These are phyloP conservation scores for Leptura quadrifasciata DNA, from an alignment of 2,888 invertebrate genomes.

Conservation along the genomic window DNA sequence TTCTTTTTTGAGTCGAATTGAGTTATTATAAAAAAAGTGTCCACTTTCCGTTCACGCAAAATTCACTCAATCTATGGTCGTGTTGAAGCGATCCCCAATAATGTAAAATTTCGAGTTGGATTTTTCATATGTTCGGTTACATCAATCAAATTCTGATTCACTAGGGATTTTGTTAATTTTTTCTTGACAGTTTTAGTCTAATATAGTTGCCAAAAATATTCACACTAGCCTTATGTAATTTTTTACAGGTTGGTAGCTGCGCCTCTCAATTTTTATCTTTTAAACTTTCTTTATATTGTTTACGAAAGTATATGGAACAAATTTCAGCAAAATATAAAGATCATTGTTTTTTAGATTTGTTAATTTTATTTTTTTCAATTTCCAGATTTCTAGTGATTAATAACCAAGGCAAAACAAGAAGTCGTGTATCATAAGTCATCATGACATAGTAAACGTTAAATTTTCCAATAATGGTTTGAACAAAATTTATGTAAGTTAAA, in stretches of 20 bases:
- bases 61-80: too few relatives aligned
- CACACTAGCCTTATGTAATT: not conserved
- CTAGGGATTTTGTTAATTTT: too few relatives aligned
- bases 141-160: too few relatives aligned
- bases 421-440: constrained; percentile 1
- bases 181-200: too few relatives aligned
- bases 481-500: constrained; percentile 40
- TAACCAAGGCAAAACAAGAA: not conserved
- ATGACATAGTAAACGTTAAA: constrained; percentile 9
- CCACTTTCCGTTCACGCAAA: too few relatives aligned
- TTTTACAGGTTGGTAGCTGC: not conserved
- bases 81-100: too few relatives aligned
- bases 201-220: too few relatives aligned
- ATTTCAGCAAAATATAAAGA: not conserved
- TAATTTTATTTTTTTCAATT: not conserved
- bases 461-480: constrained; percentile 19
- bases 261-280: not conserved
- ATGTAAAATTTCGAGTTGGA: too few relatives aligned
- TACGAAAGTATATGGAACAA: not conserved
- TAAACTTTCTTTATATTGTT: not conserved
- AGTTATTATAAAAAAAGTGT: too few relatives aligned
- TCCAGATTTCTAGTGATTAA: not conserved
- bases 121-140: too few relatives aligned
- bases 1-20: too few relatives aligned
- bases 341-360: not conserved